Percentiles rank a stretch among this genome's conserved stretches.
These are phyloP conservation scores for Rhinopomastus cyanomelas DNA, from an alignment of 2,113 vertebrate genomes.

Conservation along the genomic window DNA sequence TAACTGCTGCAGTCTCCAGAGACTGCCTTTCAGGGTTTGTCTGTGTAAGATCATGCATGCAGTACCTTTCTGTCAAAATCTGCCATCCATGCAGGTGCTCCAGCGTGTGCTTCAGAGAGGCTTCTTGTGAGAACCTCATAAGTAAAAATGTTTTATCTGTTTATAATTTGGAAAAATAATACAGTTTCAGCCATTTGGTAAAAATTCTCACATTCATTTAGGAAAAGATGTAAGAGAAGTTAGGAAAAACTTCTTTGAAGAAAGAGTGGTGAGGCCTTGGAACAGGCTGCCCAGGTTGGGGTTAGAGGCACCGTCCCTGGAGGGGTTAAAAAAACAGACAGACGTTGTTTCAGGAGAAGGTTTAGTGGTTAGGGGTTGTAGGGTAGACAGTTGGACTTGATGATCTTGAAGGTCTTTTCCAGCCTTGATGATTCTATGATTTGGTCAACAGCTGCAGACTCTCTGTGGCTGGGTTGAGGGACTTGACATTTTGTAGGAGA, in stretches of 20 bases:
- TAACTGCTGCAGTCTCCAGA: not conserved
- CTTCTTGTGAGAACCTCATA: not conserved
- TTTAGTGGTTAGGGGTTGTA: too few species aligned
- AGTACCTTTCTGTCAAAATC: conserved; percentile 17
- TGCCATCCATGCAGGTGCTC: not conserved
- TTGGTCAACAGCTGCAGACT: not conserved
- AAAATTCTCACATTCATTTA: not conserved
- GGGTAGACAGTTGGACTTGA: too few species aligned
- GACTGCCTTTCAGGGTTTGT: not conserved
- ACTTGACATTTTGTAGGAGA: not conserved
- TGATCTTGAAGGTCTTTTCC: too few species aligned
- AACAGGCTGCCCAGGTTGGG: too few species aligned
- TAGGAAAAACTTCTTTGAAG: too few species aligned
- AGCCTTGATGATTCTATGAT: too few species aligned
- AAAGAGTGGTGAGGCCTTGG: too few species aligned
- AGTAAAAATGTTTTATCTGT: not conserved
- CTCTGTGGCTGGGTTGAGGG: not conserved
- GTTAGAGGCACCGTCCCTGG: too few species aligned
- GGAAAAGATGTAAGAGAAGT: too few species aligned
- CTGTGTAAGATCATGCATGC: not conserved
- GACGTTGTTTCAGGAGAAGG: too few species aligned
- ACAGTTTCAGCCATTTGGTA: not conserved
- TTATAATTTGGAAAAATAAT: not conserved
- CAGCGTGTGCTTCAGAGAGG: not conserved
- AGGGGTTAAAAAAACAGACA: too few species aligned